phyloP scores from a whole-genome alignment of 2,113 vertebrate species.

The Phycodurus eques region DNA sequence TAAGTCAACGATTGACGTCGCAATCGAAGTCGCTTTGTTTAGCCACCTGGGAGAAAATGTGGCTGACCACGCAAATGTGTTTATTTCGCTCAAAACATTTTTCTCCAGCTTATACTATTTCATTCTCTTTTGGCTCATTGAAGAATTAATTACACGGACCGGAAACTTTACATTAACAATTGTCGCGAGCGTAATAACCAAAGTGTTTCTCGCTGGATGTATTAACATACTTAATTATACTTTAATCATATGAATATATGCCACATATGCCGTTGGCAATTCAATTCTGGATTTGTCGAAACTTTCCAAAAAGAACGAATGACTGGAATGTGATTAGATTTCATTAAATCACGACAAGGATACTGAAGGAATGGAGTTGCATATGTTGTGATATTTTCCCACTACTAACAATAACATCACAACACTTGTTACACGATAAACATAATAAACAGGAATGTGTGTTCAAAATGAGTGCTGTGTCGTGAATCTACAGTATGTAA shows the following conservation, averaged over 20 bases:
- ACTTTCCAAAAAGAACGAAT: background rate
- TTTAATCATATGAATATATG: constrained; percentile 22
- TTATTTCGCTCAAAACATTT: constrained; percentile 9
- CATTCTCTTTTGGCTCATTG: constrained; percentile 43
- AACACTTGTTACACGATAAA: background rate
- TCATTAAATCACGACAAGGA: background rate
- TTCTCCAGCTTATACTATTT: constrained; percentile 4
- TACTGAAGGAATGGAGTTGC: background rate
- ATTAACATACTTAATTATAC: constrained; percentile 39
- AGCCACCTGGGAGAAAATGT: background rate
- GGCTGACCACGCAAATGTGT: background rate
- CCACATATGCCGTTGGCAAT: background rate
- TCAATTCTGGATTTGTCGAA: constrained; percentile 11
- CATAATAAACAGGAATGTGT: background rate
- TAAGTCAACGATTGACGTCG: background rate
- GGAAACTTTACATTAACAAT: constrained; percentile 9
- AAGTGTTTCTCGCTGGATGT: constrained; percentile 10
- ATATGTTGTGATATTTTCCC: background rate
- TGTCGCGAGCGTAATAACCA: constrained; percentile 14
- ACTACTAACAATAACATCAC: background rate
- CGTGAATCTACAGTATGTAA: too few relatives aligned
- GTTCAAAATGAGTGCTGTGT: background rate
- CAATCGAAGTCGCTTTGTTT: background rate
- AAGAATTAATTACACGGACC: constrained; percentile 26
- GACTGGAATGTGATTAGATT: background rate